Conservation (phyloP, 2,113 vertebrate genomes). For the Notothenia rossii region DNA sequence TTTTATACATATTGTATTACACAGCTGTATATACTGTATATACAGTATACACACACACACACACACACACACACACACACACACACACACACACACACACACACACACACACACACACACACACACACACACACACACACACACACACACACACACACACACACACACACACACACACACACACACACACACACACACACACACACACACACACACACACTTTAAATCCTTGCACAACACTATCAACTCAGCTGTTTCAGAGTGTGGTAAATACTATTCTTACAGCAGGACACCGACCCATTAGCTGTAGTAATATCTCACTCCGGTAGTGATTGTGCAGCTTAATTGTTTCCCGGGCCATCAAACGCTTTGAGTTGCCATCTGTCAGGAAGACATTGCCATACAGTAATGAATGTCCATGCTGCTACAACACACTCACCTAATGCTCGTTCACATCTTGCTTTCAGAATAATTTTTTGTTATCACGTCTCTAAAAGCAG, state of each 20-base stretch:
- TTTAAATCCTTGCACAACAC: neutral
- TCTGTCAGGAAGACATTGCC: constrained; percentile 50
- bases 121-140: neutral
- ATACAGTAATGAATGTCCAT: constrained; percentile 37
- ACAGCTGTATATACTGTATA: neutral
- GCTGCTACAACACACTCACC: constrained; percentile 44
- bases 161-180: neutral
- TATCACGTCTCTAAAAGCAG: neutral
- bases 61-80: neutral
- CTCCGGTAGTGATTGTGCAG: constrained; percentile 86
- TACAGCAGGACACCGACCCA: constrained; percentile 85
- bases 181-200: neutral
- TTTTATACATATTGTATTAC: neutral
- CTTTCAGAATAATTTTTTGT: constrained; percentile 8
- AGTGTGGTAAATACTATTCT: constrained; percentile 83
- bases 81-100: neutral
- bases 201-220: neutral
- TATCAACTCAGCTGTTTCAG: neutral
- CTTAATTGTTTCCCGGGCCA: constrained; percentile 88
- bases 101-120: neutral
- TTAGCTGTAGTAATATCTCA: constrained; percentile 86
- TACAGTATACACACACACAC: neutral
- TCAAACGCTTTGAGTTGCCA: constrained; percentile 81
- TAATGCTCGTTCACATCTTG: constrained; percentile 38
- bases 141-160: neutral